Conservation (phyloP, 2,797 vertebrate species). For the Takifugu ocellatus region DNA sequence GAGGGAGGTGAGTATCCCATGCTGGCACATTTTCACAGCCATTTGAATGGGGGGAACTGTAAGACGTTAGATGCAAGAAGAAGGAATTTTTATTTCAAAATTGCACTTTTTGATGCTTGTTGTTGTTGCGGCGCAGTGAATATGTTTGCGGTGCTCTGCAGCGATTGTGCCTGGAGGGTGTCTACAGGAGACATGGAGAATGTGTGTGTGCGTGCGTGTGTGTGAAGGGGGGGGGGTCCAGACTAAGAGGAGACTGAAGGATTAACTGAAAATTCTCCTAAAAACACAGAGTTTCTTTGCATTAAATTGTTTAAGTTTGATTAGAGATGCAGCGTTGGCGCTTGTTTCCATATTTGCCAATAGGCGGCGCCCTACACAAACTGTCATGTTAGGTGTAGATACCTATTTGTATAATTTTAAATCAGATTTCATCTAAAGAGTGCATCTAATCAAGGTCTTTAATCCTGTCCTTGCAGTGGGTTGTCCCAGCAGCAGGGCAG, state of each 20-base stretch:
- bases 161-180: conserved; percentile 38
- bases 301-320: neutral
- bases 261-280: conserved; percentile 16
- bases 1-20: conserved; percentile 77
- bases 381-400: too few species aligned
- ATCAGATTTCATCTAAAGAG: neutral
- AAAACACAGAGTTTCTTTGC: neutral
- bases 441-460: neutral
- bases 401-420: neutral
- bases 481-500: conserved; percentile 85
- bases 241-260: conserved; percentile 35
- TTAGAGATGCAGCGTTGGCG: neutral
- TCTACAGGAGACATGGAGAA: conserved; percentile 42
- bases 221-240: conserved; percentile 1
- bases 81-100: neutral
- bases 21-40: neutral
- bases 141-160: conserved; percentile 40
- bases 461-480: conserved; percentile 70
- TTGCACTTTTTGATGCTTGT: conserved; percentile 42
- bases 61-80: conserved; percentile 1
- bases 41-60: neutral
- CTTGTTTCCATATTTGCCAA: conserved; percentile 10
- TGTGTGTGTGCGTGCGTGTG: too few species aligned
- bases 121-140: conserved; percentile 28
- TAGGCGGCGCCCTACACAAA: conserved; percentile 39